Evolutionary conservation across 1,140 invertebrate genomes (phyloP).

Genomic region (Brachionus angularis): DNA sequence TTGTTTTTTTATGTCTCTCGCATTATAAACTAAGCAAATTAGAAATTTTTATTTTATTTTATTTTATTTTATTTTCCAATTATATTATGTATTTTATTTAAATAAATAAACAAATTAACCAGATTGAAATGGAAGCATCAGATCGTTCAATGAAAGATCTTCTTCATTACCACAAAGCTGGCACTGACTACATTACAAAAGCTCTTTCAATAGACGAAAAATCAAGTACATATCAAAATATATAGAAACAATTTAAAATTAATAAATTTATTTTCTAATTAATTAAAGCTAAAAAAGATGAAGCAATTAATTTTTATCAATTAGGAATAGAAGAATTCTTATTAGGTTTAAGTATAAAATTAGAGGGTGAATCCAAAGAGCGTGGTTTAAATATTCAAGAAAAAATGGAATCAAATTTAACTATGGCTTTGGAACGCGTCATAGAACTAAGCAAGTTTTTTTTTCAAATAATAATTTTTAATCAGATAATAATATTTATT

Average conservation of each 20-base stretch:
- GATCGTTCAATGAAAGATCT: conserved; percentile 26
- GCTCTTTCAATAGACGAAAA: conserved; percentile 26
- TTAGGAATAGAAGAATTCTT: conserved; percentile 30
- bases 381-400: conserved; percentile 20
- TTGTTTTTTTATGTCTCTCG: too few species aligned
- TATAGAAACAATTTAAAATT: background rate
- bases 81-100: too few species aligned
- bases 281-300: conserved; percentile 20
- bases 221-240: background rate
- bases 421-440: conserved; percentile 38
- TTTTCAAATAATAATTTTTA: background rate
- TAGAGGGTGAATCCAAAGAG: conserved; percentile 1
- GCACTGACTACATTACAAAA: conserved; percentile 8
- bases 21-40: too few species aligned
- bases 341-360: conserved; percentile 15
- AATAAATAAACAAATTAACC: background rate
- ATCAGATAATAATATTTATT: background rate
- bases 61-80: too few species aligned
- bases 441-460: conserved; percentile 6
- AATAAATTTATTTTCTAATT: background rate
- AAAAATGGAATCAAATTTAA: conserved; percentile 40
- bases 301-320: conserved; percentile 31
- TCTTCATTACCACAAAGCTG: conserved; percentile 9
- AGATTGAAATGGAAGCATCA: conserved; percentile 28
- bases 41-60: too few species aligned